Evolutionary conservation across 2,113 vertebrate species (phyloP), one percentile per base, ranked within the genome.

Genomic region (Sander lucioperca): DNA sequence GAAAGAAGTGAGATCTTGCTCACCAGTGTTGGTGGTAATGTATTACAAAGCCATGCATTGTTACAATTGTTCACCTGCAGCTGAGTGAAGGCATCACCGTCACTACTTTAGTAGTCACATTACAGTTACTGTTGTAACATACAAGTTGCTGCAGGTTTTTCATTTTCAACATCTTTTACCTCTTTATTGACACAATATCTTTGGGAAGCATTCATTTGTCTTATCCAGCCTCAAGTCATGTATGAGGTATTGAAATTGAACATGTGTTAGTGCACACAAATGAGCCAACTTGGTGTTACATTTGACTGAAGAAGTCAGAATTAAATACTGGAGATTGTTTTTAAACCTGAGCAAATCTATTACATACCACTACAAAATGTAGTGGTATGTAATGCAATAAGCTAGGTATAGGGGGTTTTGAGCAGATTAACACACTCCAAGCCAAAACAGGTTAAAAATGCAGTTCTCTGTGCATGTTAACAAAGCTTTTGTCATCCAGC

Each of bases 401-500:
- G 5, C 9, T 6, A 4, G 18, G 12, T 12, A 45, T 2, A 3
- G 0, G 39, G 19, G 1, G 0, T n/a, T 53, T n/a, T 25, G 50
- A 69, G 21, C 2, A 2, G 57, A 30, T 47, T 21, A 33, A 47
- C 3, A 73, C 15, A 65, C 78, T 15, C 1, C 1, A 27, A 18
- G n/a, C 0, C 19, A 51, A 66, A 61, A 43, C 62, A 54, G 3
- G 12, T 59, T n/a, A 54, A 43, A 58, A 67, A 54, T 16, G 19
- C 33, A 76, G 13, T 39, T 68, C 11, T 50, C 61, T 69, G 25
- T 78, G 58, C 48, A 75, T 75, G 69, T 79, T 68, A 58, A 63
- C 25, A 45, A 65, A 76, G 47, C 6, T 23, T 12, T 67, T 43
- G 27, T 71, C 54, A 59, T 43, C 50, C 6, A 10, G 18, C 19